phyloP scores from a whole-genome alignment of 2,797 vertebrate species.

The Chiropotes sagulatus region DNA sequence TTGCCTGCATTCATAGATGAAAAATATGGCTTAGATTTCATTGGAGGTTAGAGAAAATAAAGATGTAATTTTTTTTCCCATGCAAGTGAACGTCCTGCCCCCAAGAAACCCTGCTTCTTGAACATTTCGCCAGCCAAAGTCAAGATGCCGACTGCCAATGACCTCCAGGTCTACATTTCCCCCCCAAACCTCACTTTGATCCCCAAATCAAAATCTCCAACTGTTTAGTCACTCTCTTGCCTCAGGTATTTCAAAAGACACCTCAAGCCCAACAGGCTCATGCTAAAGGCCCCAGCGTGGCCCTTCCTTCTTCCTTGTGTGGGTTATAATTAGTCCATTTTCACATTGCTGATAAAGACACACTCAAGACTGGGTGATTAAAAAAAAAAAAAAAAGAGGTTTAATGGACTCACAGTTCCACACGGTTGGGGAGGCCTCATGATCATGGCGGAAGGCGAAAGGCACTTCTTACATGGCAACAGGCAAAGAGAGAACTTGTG shows the following conservation, averaged over 20 bases:
- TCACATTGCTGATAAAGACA: neutral
- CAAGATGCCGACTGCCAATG: neutral
- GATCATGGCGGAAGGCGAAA: neutral
- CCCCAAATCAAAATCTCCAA: neutral
- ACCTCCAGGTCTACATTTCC: neutral
- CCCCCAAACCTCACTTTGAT: neutral
- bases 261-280: neutral
- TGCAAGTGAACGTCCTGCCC: neutral
- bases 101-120: neutral
- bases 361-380: neutral
- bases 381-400: neutral
- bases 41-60: neutral
- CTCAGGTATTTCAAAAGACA: neutral
- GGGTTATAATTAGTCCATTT: neutral
- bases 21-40: neutral
- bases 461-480: neutral
- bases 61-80: neutral
- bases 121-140: neutral
- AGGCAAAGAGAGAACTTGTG: neutral
- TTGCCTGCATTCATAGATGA: neutral
- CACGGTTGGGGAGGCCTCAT: neutral
- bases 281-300: neutral
- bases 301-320: neutral
- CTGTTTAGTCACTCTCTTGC: neutral
- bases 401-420: neutral